These are phyloP conservation scores for Drosophila prosaltans DNA, from an alignment of 1,140 invertebrate genomes.

Conservation along the genomic window DNA sequence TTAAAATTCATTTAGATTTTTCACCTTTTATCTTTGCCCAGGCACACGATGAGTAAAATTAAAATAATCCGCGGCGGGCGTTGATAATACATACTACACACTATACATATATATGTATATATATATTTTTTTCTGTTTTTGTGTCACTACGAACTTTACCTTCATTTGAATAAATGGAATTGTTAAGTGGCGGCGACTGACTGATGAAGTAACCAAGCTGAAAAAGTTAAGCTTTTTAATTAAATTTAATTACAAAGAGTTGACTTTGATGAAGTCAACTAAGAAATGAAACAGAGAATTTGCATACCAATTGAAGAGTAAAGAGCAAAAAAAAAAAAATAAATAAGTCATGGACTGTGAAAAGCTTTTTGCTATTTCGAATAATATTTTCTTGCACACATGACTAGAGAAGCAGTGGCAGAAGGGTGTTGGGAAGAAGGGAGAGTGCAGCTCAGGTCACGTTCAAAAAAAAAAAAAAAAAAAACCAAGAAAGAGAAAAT, in stretches of 20 bases:
- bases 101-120: background rate
- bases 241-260: constrained; percentile 78
- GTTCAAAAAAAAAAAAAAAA: constrained; percentile 63
- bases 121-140: constrained; percentile 26
- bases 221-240: constrained; percentile 68
- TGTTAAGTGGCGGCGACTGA: constrained; percentile 71
- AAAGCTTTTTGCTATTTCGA: constrained; percentile 5
- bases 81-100: constrained; percentile 51
- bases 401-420: constrained; percentile 29
- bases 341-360: constrained; percentile 1
- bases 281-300: constrained; percentile 29
- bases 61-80: constrained; percentile 69
- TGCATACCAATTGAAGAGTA: constrained; percentile 35
- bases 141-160: constrained; percentile 10
- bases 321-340: background rate
- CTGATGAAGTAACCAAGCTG: constrained; percentile 59
- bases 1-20: constrained; percentile 79
- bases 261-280: constrained; percentile 58
- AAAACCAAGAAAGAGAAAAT: constrained; percentile 63
- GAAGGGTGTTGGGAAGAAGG: constrained; percentile 1
- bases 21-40: constrained; percentile 74
- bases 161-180: constrained; percentile 79
- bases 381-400: constrained; percentile 43
- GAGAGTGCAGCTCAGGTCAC: constrained; percentile 57
- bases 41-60: constrained; percentile 80